phyloP scores from a whole-genome alignment of 2,888 invertebrate genomes.

The Parascotia fuliginaria region DNA sequence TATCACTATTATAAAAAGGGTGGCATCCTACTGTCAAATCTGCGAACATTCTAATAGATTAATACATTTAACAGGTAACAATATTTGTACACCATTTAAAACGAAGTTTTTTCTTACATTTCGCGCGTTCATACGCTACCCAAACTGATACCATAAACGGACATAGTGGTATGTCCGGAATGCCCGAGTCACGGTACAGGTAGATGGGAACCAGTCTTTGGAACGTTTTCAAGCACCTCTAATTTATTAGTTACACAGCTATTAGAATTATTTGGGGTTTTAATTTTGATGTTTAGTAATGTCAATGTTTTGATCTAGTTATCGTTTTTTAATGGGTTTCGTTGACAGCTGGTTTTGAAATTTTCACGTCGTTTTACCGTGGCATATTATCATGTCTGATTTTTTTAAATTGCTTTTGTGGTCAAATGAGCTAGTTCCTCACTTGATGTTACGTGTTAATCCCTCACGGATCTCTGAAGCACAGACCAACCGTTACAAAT shows the following conservation, averaged over 20 bases:
- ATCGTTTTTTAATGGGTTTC: constrained; percentile 10
- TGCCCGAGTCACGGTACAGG: constrained; percentile 50
- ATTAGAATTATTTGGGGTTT: constrained; percentile 38
- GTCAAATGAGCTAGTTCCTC: no score
- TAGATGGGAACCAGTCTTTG: constrained; percentile 46
- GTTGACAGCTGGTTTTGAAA: constrained; percentile 7
- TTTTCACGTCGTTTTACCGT: not conserved
- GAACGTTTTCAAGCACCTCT: constrained; percentile 17
- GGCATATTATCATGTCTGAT: no score
- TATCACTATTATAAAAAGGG: not conserved
- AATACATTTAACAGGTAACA: constrained; percentile 28
- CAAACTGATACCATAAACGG: constrained; percentile 25
- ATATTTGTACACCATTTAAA: constrained; percentile 21
- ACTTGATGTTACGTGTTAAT: no score
- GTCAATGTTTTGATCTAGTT: constrained; percentile 19
- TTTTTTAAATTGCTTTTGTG: no score
- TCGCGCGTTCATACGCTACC: constrained; percentile 22
- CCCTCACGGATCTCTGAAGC: no score
- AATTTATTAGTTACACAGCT: constrained; percentile 37
- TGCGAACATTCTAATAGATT: constrained; percentile 3
- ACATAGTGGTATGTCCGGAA: constrained; percentile 50
- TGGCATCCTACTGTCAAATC: constrained; percentile 9
- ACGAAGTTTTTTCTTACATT: constrained; percentile 20
- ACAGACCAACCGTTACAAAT: no score
- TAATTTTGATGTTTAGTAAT: constrained; percentile 36